Evolutionary conservation across 2,797 vertebrate genomes (phyloP).

Genomic region (Coregonus suidteri): DNA sequence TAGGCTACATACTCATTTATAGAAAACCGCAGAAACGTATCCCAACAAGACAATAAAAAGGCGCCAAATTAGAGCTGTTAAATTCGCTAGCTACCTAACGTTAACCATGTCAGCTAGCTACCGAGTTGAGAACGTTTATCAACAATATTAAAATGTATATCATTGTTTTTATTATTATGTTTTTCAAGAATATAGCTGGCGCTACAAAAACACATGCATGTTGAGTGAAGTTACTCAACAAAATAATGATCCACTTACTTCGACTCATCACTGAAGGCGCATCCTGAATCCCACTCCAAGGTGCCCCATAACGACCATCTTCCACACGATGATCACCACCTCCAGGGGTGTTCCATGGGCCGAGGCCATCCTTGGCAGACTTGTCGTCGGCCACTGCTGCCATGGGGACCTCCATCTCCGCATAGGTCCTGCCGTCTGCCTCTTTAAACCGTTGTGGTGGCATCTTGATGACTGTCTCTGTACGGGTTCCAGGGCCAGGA

Average conservation of each 20-base stretch:
- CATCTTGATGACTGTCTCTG: background rate
- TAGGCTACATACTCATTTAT: too few relatives aligned
- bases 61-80: background rate
- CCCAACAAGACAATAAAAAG: background rate
- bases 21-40: background rate
- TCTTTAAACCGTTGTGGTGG: background rate
- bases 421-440: slow-evolving; percentile 11
- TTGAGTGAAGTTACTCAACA: background rate
- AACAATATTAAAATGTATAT: background rate
- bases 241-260: background rate
- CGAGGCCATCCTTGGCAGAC: background rate
- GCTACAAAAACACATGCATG: background rate
- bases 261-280: background rate
- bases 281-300: background rate
- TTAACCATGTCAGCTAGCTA: background rate
- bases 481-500: background rate
- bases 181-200: background rate
- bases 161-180: background rate
- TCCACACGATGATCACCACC: fast-evolving
- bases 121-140: background rate
- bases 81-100: too few relatives aligned
- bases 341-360: background rate
- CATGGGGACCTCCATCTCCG: slow-evolving; percentile 22
- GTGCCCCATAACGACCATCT: background rate
- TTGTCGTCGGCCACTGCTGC: background rate